phyloP scores from a whole-genome alignment of 2,797 vertebrate species.

The Premnoplex brunnescens region DNA sequence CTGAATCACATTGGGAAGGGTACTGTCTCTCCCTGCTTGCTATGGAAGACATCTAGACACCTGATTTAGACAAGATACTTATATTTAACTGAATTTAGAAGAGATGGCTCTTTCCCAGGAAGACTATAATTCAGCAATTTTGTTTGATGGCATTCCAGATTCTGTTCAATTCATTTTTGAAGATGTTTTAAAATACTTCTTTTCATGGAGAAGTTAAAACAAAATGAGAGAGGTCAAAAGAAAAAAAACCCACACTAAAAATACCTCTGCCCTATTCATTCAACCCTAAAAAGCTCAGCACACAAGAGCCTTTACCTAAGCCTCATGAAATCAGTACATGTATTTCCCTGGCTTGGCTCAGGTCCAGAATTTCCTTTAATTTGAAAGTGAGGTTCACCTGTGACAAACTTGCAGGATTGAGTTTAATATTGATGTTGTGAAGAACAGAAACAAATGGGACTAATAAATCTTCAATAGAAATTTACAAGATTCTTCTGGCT shows the following conservation, averaged over 20 bases:
- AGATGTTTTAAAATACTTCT: neutral
- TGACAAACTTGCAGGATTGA: neutral
- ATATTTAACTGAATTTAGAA: neutral
- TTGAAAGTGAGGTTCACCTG: slow-evolving; percentile 7
- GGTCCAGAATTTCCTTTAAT: neutral
- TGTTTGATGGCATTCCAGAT: neutral
- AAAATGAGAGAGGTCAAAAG: neutral
- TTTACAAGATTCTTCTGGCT: slow-evolving; percentile 78
- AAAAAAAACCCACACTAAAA: neutral
- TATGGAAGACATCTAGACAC: neutral
- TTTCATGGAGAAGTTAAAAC: neutral
- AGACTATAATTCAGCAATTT: neutral
- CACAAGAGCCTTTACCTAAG: neutral
- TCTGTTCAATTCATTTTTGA: neutral
- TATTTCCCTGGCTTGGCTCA: neutral
- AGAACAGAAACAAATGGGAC: slow-evolving; percentile 82
- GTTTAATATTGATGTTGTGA: slow-evolving; percentile 29
- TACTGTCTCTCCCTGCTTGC: neutral
- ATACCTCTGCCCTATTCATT: neutral
- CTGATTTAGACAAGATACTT: neutral
- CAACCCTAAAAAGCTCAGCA: neutral
- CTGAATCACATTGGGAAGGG: neutral
- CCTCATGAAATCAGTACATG: neutral
- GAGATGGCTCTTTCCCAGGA: neutral
- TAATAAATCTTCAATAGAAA: slow-evolving; percentile 82